A percentile compares a stretch with the other conserved stretches of the same genome.
phyloP scores from a whole-genome alignment of 2,888 invertebrate species.

The Metopia argyrocephala region DNA sequence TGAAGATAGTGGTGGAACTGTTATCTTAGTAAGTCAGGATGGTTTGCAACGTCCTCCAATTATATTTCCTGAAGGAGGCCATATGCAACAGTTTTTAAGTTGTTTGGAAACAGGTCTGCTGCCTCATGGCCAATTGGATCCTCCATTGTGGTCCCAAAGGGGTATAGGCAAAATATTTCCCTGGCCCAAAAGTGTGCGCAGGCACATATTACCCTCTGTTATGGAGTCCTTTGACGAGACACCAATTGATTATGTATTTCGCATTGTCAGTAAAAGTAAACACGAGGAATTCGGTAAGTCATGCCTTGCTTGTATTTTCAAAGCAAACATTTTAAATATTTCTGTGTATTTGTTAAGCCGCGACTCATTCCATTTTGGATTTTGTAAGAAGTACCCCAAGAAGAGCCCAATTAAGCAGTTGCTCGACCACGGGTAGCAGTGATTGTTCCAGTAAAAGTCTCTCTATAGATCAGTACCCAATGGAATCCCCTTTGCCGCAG shows the following conservation, averaged over 20 bases:
- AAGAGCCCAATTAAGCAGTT: conserved; percentile 81
- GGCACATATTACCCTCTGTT: conserved; percentile 84
- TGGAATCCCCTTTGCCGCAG: conserved; percentile 73
- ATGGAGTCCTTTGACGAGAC: conserved; percentile 82
- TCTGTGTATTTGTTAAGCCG: conserved; percentile 79
- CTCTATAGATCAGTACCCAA: conserved; percentile 78
- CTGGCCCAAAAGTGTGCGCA: conserved; percentile 80
- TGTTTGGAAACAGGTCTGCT: conserved; percentile 91
- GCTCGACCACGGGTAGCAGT: conserved; percentile 83
- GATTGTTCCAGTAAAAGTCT: conserved; percentile 82
- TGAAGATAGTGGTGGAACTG: conserved; percentile 88
- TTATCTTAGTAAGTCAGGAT: conserved; percentile 94
- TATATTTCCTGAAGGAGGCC: conserved; percentile 93
- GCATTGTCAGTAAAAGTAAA: conserved; percentile 88
- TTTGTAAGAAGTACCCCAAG: conserved; percentile 78
- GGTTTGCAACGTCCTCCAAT: conserved; percentile 96
- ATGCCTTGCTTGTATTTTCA: background rate
- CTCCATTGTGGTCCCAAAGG: conserved; percentile 94
- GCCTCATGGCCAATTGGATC: conserved; percentile 94
- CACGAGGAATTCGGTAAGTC: conserved; percentile 85
- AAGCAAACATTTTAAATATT: background rate
- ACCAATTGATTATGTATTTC: conserved; percentile 90
- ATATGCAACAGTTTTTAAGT: conserved; percentile 92
- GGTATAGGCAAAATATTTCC: conserved; percentile 85
- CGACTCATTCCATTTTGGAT: conserved; percentile 85